Evolutionary conservation across 2,113 vertebrate species (phyloP).

Genomic region (Hiodon alosoides): DNA sequence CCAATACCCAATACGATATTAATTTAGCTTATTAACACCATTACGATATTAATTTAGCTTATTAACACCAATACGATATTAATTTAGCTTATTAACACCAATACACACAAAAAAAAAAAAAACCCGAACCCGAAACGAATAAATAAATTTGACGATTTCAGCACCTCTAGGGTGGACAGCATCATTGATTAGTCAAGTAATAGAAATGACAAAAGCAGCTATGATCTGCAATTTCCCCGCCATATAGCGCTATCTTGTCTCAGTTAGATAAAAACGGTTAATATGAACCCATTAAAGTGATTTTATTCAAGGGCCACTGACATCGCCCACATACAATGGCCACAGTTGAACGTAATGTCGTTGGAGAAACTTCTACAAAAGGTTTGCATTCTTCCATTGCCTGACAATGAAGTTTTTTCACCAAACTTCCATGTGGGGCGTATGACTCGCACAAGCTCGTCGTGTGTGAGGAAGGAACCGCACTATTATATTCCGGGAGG

Average conservation of each 20-base stretch:
- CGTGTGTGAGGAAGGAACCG: slow-evolving; percentile 78
- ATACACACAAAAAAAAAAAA: no score
- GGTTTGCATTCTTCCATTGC: slow-evolving; percentile 31
- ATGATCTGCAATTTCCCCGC: not conserved
- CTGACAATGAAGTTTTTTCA: slow-evolving; percentile 50
- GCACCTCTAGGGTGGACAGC: not conserved
- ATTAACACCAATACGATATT: no score
- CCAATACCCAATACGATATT: no score
- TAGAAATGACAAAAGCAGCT: not conserved
- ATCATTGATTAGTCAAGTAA: not conserved
- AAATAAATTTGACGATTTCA: no score
- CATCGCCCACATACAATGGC: slow-evolving; percentile 25
- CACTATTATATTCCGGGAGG: slow-evolving; percentile 94
- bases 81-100: no score
- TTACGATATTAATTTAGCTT: no score
- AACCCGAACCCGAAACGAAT: no score
- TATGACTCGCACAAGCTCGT: slow-evolving; percentile 81
- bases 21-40: no score
- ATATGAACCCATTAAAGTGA: slow-evolving; percentile 8
- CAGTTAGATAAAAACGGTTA: not conserved
- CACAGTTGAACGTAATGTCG: slow-evolving; percentile 21
- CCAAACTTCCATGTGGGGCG: slow-evolving; percentile 76
- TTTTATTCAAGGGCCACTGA: not conserved
- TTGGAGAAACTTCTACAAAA: slow-evolving; percentile 32
- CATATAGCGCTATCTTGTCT: not conserved